Base-by-base conservation (phyloP, 2,888 invertebrate genomes). In the Drosophila monieri region DNA sequence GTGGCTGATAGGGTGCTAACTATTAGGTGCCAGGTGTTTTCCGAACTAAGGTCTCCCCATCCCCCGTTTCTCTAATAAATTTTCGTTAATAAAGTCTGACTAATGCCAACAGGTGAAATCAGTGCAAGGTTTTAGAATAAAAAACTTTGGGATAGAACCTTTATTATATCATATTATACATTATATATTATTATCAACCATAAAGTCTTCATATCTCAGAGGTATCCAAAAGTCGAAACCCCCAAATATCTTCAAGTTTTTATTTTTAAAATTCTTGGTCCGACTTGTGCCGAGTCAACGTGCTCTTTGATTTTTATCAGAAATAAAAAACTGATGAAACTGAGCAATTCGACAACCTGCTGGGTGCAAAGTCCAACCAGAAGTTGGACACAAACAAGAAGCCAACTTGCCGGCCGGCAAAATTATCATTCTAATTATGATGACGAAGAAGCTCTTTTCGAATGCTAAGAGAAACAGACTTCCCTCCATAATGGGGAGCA, bases 271-370 rank as follows among this genome's bases (percentile, higher is more conserved):
- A 15, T 15, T 41, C 39, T 41, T 18, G 18, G 39, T 15, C 15
- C 39, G 39, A 41, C 18, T 41, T 18, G 9, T 39, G 68, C 49
- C 48, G 59, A 53, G 68, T 43, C 59, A 27, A 59, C 35, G 54
- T 23, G 68, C 49, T 52, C 30, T 44, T 66, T 58, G 47, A 25
- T 67, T 58, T 53, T 8, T 41, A 2, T 21, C 14, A 37, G 15
- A 54, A 68, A 69, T 60, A 44, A 68, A 76, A 78, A 75, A 67
- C 83, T 35, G 51, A 58, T 53, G 61, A 43, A n/a, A n/a, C 53
- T 59, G 56, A 62, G 75, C 72, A 60, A 75, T 66, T 80, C 66
- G 73, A 48, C 70, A 61, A 53, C 72, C 62, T 71, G 66, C 51
- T 49, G 30, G 30, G 58, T 49, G 15, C 65, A 69, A 78, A 76